Evolutionary conservation across 2,113 vertebrate genomes (phyloP), one percentile per base, ranked within the genome.

Genomic region (Pangasianodon hypophthalmus): DNA sequence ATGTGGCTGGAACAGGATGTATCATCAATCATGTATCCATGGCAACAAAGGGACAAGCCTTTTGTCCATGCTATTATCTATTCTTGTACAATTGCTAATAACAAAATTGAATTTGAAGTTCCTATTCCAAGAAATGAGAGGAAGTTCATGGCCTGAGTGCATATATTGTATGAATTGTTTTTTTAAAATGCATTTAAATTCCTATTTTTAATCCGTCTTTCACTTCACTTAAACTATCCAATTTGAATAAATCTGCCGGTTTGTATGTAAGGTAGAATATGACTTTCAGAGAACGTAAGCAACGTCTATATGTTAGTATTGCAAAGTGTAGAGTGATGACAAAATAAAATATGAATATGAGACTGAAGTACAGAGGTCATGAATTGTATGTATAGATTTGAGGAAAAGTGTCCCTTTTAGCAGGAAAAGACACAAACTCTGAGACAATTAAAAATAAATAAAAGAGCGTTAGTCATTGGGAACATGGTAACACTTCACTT

Each of bases 21-120:
- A 32, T 32, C 62, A 16, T 69, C 69, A 85, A 24, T 32, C 89
- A 58, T 56, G 91, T 94, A 92, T 93, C 93, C 93, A 94, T 91
- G 64, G 92, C 94, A 94, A 94, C 91, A 21, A 32, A 54, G 9
- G 75, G 18, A 85, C 71, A 84, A 84, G 60, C 18, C 50, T 56
- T 85, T 64, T 75, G 44, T 67, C 14, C 56, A 10, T 48, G 26
- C 26, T 52, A 67, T 67, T 67, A 82, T 88, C 56, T 62, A 81
- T 54, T 88, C 46, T 24, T 67, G 37, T 44, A 64, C 21, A 84
- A 77, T 50, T 44, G 4, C 62, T 62, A 64, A 50, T 18, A 32
- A 73, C 64, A 85, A 11, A 50, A 81, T 85, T 44, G 14, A 60
- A 91, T 79, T 89, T 50, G 4, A 29, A 67, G 46, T 48, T 14